Evolutionary conservation across 2,888 invertebrate species (phyloP).

Genomic region (Lamellibrachia columna): DNA sequence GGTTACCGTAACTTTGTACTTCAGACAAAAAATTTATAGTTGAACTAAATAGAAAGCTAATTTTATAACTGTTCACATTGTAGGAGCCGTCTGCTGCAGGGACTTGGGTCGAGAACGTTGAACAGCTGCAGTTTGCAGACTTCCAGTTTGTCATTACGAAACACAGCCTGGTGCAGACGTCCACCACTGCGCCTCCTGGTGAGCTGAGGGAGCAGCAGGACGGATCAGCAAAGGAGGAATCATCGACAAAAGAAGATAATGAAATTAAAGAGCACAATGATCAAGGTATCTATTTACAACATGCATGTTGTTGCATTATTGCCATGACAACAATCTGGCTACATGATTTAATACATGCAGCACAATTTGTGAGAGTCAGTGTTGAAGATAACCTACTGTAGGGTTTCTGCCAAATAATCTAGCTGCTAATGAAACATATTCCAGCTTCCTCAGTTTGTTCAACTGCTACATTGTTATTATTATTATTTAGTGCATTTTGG

Average conservation of each 20-base stretch:
- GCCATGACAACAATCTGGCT: not conserved
- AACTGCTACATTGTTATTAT: no score
- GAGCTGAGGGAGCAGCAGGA: slow-evolving; percentile 14
- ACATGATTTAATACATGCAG: no score
- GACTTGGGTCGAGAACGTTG: slow-evolving; percentile 62
- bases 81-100: slow-evolving; percentile 59
- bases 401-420: no score
- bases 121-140: slow-evolving; percentile 63
- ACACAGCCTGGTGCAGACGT: slow-evolving; percentile 43
- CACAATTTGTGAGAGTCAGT: no score
- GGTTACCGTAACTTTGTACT: no score
- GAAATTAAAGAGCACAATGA: slow-evolving; percentile 23
- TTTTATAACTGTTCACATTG: slow-evolving; percentile 21
- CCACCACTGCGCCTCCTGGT: not conserved
- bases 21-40: no score
- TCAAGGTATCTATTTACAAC: slow-evolving; percentile 20
- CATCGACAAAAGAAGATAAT: not conserved
- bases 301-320: not conserved
- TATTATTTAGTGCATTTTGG: no score
- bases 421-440: no score
- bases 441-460: no score
- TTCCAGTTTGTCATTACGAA: slow-evolving; percentile 57
- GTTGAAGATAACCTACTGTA: no score
- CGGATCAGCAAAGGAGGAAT: slow-evolving; percentile 25
- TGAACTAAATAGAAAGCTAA: not conserved